Percentiles rank a stretch among this genome's conserved stretches.
Conservation (phyloP, 2,888 invertebrate species). For the Coecobrya sp. region DNA sequence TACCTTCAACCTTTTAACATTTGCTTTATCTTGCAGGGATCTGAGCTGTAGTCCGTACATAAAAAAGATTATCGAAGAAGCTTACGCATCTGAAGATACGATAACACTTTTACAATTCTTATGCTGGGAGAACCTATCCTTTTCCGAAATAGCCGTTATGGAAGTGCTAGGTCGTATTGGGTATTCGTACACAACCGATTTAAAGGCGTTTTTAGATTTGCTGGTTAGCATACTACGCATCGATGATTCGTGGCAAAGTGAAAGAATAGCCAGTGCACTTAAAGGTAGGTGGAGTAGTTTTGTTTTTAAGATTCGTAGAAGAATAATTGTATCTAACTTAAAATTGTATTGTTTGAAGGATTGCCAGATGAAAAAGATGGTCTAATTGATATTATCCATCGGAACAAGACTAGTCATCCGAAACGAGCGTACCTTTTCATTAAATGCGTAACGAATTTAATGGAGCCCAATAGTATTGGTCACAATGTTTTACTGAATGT, state of each 20-base stretch:
- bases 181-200: constrained; percentile 97
- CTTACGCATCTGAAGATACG: constrained; percentile 96
- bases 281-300: constrained; percentile 94
- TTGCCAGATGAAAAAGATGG: constrained; percentile 96
- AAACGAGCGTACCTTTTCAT: constrained; percentile 99
- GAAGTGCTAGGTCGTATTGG: constrained; percentile 97
- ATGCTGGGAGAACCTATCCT: constrained; percentile 98
- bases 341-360: constrained; percentile 87
- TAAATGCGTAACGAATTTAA: constrained; percentile 97
- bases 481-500: constrained; percentile 93
- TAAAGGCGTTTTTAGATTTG: constrained; percentile 97
- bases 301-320: neutral
- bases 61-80: constrained; percentile 98
- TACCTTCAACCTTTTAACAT: neutral
- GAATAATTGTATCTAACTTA: neutral
- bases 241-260: constrained; percentile 98
- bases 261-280: constrained; percentile 97
- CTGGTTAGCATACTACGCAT: constrained; percentile 95
- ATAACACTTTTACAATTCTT: constrained; percentile 96
- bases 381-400: constrained; percentile 96
- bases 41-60: constrained; percentile 91
- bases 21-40: constrained; percentile 49
- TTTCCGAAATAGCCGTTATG: constrained; percentile 95
- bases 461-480: constrained; percentile 94
- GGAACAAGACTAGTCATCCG: constrained; percentile 97